Evolutionary conservation across 2,113 vertebrate species (phyloP).

Genomic region (Melanerpes aurifrons): DNA sequence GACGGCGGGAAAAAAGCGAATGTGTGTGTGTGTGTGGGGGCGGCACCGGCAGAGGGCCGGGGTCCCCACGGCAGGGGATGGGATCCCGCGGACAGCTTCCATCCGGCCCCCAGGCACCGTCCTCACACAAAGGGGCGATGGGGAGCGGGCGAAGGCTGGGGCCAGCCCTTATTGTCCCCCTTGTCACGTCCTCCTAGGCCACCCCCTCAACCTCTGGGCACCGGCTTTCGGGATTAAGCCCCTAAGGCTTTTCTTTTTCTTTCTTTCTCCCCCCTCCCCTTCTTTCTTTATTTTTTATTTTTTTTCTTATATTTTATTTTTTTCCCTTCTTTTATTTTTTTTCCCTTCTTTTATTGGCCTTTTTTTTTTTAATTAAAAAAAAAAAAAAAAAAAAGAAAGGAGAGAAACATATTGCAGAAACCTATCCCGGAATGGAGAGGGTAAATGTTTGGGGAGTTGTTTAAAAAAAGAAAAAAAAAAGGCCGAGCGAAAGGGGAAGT

Average conservation of each 20-base stretch:
- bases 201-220: background rate
- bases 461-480: too few species aligned
- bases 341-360: too few species aligned
- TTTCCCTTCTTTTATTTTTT: too few species aligned
- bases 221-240: background rate
- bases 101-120: background rate
- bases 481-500: background rate
- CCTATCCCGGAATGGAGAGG: background rate
- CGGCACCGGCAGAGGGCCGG: background rate
- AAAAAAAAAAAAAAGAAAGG: background rate
- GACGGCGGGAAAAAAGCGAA: conserved; percentile 10
- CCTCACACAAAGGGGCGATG: conserved; percentile 9
- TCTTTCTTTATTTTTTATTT: too few species aligned
- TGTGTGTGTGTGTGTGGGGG: background rate
- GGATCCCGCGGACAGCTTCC: background rate
- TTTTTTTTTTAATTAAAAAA: too few species aligned
- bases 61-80: background rate
- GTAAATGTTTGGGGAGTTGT: background rate
- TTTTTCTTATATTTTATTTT: too few species aligned
- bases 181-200: conserved; percentile 17
- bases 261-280: too few species aligned
- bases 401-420: conserved; percentile 36
- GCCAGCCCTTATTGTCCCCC: background rate
- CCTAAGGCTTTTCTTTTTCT: background rate
- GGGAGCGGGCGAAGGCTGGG: background rate